phyloP scores from a whole-genome alignment of 92 coral and sea anemone genomes.

The Bergia sp. region DNA sequence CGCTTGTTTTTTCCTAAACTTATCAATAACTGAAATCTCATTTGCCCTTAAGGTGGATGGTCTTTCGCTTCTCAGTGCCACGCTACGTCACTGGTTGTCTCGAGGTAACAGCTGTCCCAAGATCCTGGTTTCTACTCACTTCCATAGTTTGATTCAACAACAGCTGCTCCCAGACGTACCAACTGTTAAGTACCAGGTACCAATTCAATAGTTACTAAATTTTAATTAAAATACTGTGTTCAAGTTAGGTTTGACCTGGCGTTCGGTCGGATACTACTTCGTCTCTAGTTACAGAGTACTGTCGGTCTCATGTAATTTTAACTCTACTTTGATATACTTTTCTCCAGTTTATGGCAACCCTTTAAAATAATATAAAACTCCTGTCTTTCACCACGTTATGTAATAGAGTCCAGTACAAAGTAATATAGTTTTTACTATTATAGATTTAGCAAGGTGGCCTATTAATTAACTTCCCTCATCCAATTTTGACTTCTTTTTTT shows the following conservation, averaged over 20 bases:
- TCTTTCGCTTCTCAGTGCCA: conserved; percentile 85
- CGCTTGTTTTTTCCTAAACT: neutral
- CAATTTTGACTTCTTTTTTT: too few species aligned
- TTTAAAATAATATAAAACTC: too few species aligned
- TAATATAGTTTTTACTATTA: too few species aligned
- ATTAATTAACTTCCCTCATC: too few species aligned
- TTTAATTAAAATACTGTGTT: neutral
- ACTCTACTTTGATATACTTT: too few species aligned
- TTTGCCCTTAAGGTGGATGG: conserved; percentile 82
- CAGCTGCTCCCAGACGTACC: conserved; percentile 81
- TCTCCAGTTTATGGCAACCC: too few species aligned
- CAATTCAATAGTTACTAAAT: neutral
- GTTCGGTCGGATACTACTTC: too few species aligned
- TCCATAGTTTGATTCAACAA: conserved; percentile 92
- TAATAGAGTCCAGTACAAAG: too few species aligned
- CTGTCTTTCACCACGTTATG: too few species aligned
- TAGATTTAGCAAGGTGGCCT: too few species aligned
- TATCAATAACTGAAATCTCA: neutral
- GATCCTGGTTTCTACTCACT: conserved; percentile 89
- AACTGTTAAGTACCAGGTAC: conserved; percentile 86
- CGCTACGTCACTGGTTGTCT: conserved; percentile 86
- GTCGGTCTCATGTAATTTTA: too few species aligned
- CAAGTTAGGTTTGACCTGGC: neutral
- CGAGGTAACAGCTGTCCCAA: conserved; percentile 81
- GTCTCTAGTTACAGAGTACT: too few species aligned